Evolutionary conservation across 2,888 invertebrate genomes (phyloP), one percentile per base, ranked within the genome.

Genomic region (Xanthorhoe spadicearia): DNA sequence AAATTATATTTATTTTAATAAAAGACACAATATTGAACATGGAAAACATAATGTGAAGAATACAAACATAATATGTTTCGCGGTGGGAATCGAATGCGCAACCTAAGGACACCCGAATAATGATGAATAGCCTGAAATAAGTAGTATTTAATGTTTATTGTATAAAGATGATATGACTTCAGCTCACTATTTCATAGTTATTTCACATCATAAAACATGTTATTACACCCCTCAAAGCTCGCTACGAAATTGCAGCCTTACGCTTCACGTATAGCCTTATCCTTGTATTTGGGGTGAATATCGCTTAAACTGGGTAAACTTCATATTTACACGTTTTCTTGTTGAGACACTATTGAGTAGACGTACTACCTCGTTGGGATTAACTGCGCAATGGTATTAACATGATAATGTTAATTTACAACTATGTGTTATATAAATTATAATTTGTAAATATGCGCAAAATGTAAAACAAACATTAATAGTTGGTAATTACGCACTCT

Each of bases 321-420:
- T 64, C 69, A 64, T 66, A 58, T 69, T 69, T 64, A 68, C 61
- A 71, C 62, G 59, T 57, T 67, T 71, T 73, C 69, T 61, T 65
- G 71, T 71, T 56, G 63, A 68, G 69, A 65, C 65, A 70, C 71
- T 68, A 68, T 71, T 59, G 58, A 68, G 71, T 65, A 52, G 63
- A 64, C 49, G 28, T 60, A 58, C 54, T 58, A 63, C 50, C 67
- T 69, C 69, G 58, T 71, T 71, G 13, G 56, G 52, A 35, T 57
- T 56, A 61, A 58, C 1, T 19, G 55, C 54, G 35, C 49, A 49
- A 18, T 38, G n/a, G 43, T 35, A 49, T n/a, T 50, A 58, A 19
- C 13, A 15, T 2, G 2, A 0, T 8, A 38, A 10, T 38, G 10
- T 43, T 13, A 38, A 38, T 1, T 10, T 10, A 13, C 6, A 35